Conservation (phyloP, 2,113 vertebrate genomes). For the Pangasianodon hypophthalmus region DNA sequence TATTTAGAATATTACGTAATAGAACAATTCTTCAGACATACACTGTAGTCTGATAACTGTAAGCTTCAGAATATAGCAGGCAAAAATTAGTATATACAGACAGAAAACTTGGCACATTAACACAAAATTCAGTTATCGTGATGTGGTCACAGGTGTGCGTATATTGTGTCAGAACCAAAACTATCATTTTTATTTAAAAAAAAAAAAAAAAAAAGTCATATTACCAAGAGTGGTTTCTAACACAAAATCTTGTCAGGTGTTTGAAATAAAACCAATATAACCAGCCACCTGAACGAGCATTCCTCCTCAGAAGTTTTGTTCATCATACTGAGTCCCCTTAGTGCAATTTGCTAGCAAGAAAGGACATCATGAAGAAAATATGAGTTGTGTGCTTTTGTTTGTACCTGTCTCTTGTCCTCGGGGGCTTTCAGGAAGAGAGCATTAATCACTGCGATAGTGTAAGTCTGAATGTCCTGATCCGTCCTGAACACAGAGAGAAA, state of each 20-base stretch:
- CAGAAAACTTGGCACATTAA: background rate
- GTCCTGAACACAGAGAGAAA: conserved; percentile 71
- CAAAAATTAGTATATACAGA: background rate
- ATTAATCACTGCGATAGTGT: conserved; percentile 96
- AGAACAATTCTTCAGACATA: background rate
- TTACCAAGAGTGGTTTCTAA: background rate
- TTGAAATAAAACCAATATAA: background rate
- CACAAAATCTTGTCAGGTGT: background rate
- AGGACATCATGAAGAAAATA: conserved; percentile 11
- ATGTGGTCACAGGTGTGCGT: background rate
- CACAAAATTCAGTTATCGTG: background rate
- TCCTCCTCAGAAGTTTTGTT: conserved; percentile 5
- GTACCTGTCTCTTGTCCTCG: conserved; percentile 94
- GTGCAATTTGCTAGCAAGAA: conserved; percentile 37
- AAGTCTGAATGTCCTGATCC: conserved; percentile 98
- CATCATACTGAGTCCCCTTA: background rate
- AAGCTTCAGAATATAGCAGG: background rate
- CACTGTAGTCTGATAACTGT: background rate
- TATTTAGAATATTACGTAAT: background rate
- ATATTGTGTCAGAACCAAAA: background rate
- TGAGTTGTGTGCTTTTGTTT: conserved; percentile 44
- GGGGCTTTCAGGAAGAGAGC: conserved; percentile 97
- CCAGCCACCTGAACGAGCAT: background rate
- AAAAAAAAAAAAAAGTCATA: background rate
- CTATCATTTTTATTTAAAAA: background rate